A percentile compares a stretch with the other conserved stretches of the same genome.
These are phyloP conservation scores for Aleiodes testaceus DNA, from an alignment of 2,888 invertebrate genomes.

Conservation along the genomic window DNA sequence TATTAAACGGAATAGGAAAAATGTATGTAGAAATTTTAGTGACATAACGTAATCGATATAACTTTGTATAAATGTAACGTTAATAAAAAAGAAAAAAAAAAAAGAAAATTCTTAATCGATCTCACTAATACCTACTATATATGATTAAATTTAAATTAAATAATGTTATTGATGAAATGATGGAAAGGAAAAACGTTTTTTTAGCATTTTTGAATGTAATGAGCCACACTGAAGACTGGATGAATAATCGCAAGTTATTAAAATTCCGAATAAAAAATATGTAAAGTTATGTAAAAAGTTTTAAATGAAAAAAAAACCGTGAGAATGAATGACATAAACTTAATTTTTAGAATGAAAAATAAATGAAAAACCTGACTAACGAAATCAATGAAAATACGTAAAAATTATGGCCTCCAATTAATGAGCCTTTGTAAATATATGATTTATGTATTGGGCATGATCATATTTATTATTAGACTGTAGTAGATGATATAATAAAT, in stretches of 20 bases:
- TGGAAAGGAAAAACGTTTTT: slow-evolving; percentile 48
- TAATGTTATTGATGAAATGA: slow-evolving; percentile 46
- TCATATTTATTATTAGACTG: slow-evolving; percentile 69
- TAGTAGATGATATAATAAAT: slow-evolving; percentile 61
- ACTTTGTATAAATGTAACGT: slow-evolving; percentile 71
- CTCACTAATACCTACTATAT: slow-evolving; percentile 61
- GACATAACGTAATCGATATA: slow-evolving; percentile 62
- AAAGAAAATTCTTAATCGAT: slow-evolving; percentile 65
- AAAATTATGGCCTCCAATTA: slow-evolving; percentile 67
- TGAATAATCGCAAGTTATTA: slow-evolving; percentile 50
- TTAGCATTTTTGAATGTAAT: slow-evolving; percentile 42
- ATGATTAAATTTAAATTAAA: background rate
- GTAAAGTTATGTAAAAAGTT: slow-evolving; percentile 56
- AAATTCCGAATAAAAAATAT: slow-evolving; percentile 47
- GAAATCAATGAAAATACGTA: slow-evolving; percentile 61
- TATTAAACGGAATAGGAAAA: slow-evolving; percentile 66
- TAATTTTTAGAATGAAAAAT: slow-evolving; percentile 37
- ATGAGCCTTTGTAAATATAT: slow-evolving; percentile 68
- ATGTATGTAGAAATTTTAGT: slow-evolving; percentile 63
- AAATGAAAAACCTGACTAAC: slow-evolving; percentile 39
- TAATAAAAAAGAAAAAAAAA: slow-evolving; percentile 55
- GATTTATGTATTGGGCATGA: slow-evolving; percentile 68
- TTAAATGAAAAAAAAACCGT: slow-evolving; percentile 65
- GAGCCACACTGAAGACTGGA: slow-evolving; percentile 62
- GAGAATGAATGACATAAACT: slow-evolving; percentile 51